Evolutionary conservation across 2,888 invertebrate species (phyloP).

Genomic region (Tetranychus truncatus): DNA sequence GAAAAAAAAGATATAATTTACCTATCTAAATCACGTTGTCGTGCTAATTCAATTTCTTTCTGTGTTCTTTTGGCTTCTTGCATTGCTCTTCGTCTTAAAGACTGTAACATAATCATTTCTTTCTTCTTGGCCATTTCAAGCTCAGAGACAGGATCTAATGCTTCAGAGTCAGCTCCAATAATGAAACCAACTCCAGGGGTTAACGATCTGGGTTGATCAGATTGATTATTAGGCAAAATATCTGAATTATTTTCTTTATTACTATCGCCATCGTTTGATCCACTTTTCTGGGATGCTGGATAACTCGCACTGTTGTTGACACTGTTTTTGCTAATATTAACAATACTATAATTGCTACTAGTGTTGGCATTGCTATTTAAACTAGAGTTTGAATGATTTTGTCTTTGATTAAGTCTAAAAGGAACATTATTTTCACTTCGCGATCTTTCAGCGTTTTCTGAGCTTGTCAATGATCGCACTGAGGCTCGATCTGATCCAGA

Average conservation of each 20-base stretch:
- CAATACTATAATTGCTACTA: neutral
- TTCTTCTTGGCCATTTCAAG: constrained; percentile 84
- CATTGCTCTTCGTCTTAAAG: constrained; percentile 70
- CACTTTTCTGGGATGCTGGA: neutral
- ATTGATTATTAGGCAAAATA: neutral
- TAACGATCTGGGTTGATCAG: neutral
- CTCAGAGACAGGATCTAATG: constrained; percentile 48
- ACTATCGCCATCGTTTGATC: neutral
- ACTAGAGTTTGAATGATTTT: neutral
- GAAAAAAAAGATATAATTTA: constrained; percentile 34
- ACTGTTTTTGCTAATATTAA: neutral
- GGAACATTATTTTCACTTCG: neutral
- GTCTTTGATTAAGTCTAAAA: neutral
- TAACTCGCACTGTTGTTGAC: neutral
- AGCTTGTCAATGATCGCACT: neutral
- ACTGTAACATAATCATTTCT: constrained; percentile 70
- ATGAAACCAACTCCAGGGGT: constrained; percentile 36
- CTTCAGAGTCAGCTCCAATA: constrained; percentile 47
- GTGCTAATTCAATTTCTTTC: constrained; percentile 61
- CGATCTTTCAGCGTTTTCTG: neutral
- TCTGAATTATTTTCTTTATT: constrained; percentile 5
- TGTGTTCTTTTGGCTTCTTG: constrained; percentile 67
- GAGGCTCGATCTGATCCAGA: neutral
- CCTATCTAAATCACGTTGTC: constrained; percentile 52
- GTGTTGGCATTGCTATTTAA: neutral